Base-by-base conservation (phyloP, 2,888 invertebrate species). In the Iphiclides podalirius region DNA sequence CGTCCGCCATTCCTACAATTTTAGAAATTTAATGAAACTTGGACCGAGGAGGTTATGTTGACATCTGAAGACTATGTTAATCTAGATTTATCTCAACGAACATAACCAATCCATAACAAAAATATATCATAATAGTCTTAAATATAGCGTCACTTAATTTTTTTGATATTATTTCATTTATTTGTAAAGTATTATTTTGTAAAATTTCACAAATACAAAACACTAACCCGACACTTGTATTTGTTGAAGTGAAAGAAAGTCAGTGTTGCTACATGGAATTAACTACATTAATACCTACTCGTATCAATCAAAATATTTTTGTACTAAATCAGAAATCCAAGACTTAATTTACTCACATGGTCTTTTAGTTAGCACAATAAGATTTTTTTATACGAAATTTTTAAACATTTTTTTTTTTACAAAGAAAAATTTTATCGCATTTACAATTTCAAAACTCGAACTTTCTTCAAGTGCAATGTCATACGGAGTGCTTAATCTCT, bases 1-100 rank as follows among this genome's bases (percentile, higher is more conserved):
- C 79, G 80, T 93, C 93, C 73, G 93, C 91, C 93, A 93, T 93
- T 75, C 76, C 87, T 87, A 81, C 70, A 87, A 78, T 64, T 34
- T 48, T 73, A 57, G 70, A 71, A 17, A 49, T 59, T 62, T 61
- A 57, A 50, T n/a, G 47, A 63, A 52, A 46, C 46, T 38, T 52
- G 54, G 59, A 54, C 45, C 20, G 46, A 57, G 54, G 63, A 83
- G 87, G 87, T 87, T 87, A 88, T 85, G 81, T 86, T 87, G 86
- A 83, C 84, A 85, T 72, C 68, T 58, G 63, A 71, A 56, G 47
- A 11, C 34, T 17, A 35, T 11, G 33, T 49, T 43, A 50, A 50
- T 36, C 11, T 51, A 53, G 64, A 59, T 52, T 67, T 75, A 87
- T 88, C 88, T 57, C 82, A 57, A 50, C 23, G 33, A 38, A 47